These are phyloP conservation scores for Tachuris rubrigastra DNA, from an alignment of 2,113 vertebrate genomes.

Conservation along the genomic window DNA sequence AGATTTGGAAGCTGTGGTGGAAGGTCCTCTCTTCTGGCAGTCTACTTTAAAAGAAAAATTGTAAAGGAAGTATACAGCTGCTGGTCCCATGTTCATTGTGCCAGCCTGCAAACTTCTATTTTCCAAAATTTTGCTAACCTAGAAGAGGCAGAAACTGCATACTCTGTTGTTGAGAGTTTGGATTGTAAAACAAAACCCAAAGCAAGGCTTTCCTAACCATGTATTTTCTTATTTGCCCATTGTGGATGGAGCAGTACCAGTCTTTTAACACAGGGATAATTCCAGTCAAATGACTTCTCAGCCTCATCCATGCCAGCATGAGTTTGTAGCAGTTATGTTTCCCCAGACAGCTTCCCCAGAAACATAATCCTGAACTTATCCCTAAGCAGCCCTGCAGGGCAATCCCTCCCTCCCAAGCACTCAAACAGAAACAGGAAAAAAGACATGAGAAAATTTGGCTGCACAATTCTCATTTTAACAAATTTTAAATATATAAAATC, in stretches of 20 bases:
- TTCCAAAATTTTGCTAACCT: background rate
- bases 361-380: background rate
- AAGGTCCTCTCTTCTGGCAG: background rate
- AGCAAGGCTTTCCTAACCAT: background rate
- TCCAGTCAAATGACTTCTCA: background rate
- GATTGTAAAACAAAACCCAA: background rate
- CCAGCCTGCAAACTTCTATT: background rate
- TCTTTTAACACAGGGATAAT: background rate
- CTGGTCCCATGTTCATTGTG: background rate
- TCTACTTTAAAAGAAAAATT: background rate
- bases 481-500: background rate
- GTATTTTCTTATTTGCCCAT: background rate
- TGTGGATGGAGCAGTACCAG: background rate
- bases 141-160: background rate
- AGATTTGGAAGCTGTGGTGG: background rate
- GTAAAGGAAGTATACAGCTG: background rate
- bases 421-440: background rate
- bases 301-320: background rate
- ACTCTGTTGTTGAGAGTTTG: background rate
- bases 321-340: background rate
- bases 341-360: background rate
- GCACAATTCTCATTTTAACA: background rate
- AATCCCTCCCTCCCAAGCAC: fast-evolving
- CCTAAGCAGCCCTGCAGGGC: background rate
- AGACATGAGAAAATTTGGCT: background rate